Base-by-base conservation (phyloP, 2,888 invertebrate genomes). In the Nemotelus nigrinus region DNA sequence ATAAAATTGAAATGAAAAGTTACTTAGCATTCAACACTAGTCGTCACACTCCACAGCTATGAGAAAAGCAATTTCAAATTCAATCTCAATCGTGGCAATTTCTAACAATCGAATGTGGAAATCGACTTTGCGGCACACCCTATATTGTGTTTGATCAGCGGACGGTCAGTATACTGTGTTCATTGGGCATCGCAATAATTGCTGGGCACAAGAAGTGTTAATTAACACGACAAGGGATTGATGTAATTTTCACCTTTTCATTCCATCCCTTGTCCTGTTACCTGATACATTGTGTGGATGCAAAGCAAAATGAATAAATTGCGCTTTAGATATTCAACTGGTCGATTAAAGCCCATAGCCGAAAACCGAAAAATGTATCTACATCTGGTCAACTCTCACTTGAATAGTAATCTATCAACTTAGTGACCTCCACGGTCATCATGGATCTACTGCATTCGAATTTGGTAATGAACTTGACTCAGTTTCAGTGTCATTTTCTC, bases 61-160 rank as follows among this genome's bases (percentile, higher is more conserved):
- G n/a, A 65, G 45, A 65, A 65, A 55, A 70, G 41, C 55, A 55
- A 60, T 60, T 10, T 43, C 41, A 60, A 70, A 55, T 55, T 3
- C 45, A 70, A 7, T 63, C 5, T 43, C 43, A 63, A 43, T 57
- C 47, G 25, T 43, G 43, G 53, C 25, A 48, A 58, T 74, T 74
- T 50, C 74, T 41, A 74, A 74, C 63, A 63, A 74, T 74, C 60
- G 60, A 74, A 74, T 63, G 44, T 74, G 74, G 63, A 74, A 74
- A 74, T n/a, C 60, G 48, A 74, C 74, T 74, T 74, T 74, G 60
- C 48, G 48, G 48, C n/a, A 25, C 47, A 47, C 58, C 25, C 10
- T 45, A 72, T 6, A 39, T 10, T n/a, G 8, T 8, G 39, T 39
- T 50, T n/a, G 50, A 25, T 25, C 25, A 25, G 25, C 25, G 25